Evolutionary conservation across 2,888 invertebrate genomes (phyloP).

Genomic region (Hartigia nigra): DNA sequence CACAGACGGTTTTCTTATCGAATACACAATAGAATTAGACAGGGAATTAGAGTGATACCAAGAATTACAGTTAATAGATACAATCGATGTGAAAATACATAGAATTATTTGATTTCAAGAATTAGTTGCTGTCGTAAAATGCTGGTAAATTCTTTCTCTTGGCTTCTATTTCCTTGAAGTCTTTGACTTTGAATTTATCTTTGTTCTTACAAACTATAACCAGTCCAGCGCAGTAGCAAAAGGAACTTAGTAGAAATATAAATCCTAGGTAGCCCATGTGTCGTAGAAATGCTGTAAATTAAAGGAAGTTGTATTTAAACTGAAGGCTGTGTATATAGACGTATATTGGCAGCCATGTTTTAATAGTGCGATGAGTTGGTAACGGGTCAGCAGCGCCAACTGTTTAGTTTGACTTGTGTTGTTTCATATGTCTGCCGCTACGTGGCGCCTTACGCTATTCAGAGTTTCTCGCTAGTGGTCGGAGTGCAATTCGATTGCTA

Average conservation of each 20-base stretch:
- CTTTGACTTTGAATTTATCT: slow-evolving; percentile 62
- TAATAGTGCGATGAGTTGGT: neutral
- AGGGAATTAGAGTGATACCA: neutral
- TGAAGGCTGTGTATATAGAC: neutral
- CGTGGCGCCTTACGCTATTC: slow-evolving; percentile 22
- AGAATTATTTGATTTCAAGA: neutral
- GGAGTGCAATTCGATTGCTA: slow-evolving; percentile 19
- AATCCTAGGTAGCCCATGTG: slow-evolving; percentile 72
- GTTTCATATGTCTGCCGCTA: slow-evolving; percentile 16
- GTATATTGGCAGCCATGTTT: neutral
- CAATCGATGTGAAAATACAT: neutral
- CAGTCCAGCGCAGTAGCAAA: slow-evolving; percentile 72
- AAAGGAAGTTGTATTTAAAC: neutral
- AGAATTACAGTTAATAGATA: neutral
- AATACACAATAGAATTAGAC: neutral
- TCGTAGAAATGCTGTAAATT: slow-evolving; percentile 67
- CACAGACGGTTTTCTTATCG: neutral
- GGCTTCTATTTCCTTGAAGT: slow-evolving; percentile 33
- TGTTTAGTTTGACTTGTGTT: neutral
- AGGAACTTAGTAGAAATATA: slow-evolving; percentile 69
- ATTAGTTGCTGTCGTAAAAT: neutral
- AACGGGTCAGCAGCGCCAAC: neutral
- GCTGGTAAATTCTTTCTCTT: neutral
- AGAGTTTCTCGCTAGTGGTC: slow-evolving; percentile 33
- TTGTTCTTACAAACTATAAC: slow-evolving; percentile 68